These are phyloP conservation scores for Catharus minimus DNA, from an alignment of 2,113 vertebrate species.

Conservation along the genomic window DNA sequence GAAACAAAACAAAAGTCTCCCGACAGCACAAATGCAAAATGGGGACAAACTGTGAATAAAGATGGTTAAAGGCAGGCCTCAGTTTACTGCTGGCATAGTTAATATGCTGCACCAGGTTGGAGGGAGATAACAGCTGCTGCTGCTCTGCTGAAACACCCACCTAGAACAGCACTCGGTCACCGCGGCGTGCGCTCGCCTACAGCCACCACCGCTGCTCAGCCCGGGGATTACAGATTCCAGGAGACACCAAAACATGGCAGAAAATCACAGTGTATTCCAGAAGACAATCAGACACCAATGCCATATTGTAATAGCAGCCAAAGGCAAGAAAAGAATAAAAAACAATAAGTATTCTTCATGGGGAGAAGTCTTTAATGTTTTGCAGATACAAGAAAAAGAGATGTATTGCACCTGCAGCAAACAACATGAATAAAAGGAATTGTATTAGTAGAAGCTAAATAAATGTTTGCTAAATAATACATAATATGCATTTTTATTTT, in stretches of 20 bases:
- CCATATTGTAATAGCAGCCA: conserved; percentile 12
- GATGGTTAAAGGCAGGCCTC: neutral
- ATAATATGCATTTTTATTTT: neutral
- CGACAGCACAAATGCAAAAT: neutral
- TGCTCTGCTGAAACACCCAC: neutral
- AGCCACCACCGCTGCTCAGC: neutral
- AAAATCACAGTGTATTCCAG: neutral
- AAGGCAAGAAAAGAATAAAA: neutral
- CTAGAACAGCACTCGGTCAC: neutral
- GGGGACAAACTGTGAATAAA: neutral
- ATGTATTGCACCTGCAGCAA: neutral
- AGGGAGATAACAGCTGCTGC: neutral
- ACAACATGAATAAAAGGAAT: neutral
- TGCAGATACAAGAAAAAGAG: neutral
- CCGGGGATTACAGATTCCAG: neutral
- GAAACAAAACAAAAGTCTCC: neutral
- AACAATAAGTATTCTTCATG: neutral
- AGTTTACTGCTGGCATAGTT: neutral
- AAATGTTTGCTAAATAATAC: conserved; percentile 26
- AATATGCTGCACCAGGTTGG: neutral
- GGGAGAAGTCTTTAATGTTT: neutral
- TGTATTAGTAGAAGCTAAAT: neutral
- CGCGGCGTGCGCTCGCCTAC: neutral
- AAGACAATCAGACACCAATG: neutral
- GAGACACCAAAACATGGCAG: neutral